Percentiles rank a stretch among this genome's conserved stretches.
Evolutionary conservation across 2,888 invertebrate genomes (phyloP).

Genomic region (Melinaea menophilus): DNA sequence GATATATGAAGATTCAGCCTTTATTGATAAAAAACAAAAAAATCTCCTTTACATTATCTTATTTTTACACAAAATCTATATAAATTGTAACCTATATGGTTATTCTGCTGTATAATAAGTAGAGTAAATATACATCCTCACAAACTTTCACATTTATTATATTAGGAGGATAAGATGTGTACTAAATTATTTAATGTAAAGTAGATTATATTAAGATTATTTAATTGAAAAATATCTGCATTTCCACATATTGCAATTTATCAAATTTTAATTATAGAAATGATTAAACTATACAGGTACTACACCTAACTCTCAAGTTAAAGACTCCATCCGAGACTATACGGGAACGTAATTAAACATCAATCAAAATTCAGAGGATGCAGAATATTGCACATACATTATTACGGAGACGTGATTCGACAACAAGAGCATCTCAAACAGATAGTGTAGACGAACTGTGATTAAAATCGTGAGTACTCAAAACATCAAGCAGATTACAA

Average conservation of each 20-base stretch:
- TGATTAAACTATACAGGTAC: too few relatives aligned
- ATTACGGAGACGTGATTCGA: not conserved
- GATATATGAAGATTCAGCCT: too few relatives aligned
- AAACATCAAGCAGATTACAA: constrained; percentile 26
- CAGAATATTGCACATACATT: not conserved
- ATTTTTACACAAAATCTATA: too few relatives aligned
- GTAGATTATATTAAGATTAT: too few relatives aligned
- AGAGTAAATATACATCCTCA: not conserved
- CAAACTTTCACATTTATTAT: not conserved
- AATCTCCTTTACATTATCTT: too few relatives aligned
- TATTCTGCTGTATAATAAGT: not conserved
- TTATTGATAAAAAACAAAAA: too few relatives aligned
- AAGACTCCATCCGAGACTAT: too few relatives aligned
- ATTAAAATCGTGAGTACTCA: constrained; percentile 18
- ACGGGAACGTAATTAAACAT: not conserved
- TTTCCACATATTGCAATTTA: too few relatives aligned
- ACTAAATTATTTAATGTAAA: not conserved
- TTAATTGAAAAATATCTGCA: too few relatives aligned
- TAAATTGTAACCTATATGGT: not conserved
- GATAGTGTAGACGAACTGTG: constrained; percentile 4
- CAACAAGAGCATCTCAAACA: constrained; percentile 5
- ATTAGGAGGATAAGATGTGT: not conserved
- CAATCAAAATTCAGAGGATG: not conserved
- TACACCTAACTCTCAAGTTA: too few relatives aligned
- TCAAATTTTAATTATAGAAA: too few relatives aligned